These are phyloP conservation scores for Periophthalmus magnuspinnatus DNA, from an alignment of 2,797 vertebrate genomes.

Conservation along the genomic window DNA sequence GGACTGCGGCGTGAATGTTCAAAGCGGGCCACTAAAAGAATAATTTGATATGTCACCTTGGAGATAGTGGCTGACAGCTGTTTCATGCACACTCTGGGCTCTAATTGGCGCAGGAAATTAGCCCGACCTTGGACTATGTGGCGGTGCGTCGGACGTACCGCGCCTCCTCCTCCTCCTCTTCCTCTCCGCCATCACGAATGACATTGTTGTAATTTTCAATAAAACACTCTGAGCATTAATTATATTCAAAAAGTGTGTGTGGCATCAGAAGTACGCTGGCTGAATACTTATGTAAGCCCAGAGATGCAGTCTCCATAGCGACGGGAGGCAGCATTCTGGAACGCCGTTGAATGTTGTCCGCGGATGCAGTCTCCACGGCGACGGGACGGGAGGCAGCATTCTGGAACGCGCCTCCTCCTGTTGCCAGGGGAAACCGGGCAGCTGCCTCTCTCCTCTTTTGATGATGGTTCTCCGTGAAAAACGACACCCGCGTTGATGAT, in stretches of 20 bases:
- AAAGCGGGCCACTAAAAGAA: slow-evolving; percentile 40
- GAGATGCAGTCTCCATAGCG: slow-evolving; percentile 76
- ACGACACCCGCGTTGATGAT: slow-evolving; percentile 64
- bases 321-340: slow-evolving; percentile 70
- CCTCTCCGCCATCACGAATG: slow-evolving; percentile 57
- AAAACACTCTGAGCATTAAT: slow-evolving; percentile 75
- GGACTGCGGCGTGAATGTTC: slow-evolving; percentile 31
- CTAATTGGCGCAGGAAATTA: slow-evolving; percentile 76
- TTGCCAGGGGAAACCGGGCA: slow-evolving; percentile 80
- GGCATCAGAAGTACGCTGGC: slow-evolving; percentile 61
- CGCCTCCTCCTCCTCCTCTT: slow-evolving; percentile 30
- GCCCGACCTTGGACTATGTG: slow-evolving; percentile 74
- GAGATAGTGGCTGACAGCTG: slow-evolving; percentile 75
- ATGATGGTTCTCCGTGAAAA: slow-evolving; percentile 71
- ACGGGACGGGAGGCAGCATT: slow-evolving; percentile 69
- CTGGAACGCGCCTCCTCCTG: slow-evolving; percentile 67
- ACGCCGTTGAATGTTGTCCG: slow-evolving; percentile 23
- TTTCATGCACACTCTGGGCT: slow-evolving; percentile 62
- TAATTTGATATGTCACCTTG: slow-evolving; percentile 77
- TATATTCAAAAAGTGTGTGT: slow-evolving; percentile 69
- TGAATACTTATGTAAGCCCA: slow-evolving; percentile 82
- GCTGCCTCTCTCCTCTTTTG: slow-evolving; percentile 61
- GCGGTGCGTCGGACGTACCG: slow-evolving; percentile 46
- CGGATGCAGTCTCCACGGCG: slow-evolving; percentile 75
- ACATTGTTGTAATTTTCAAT: slow-evolving; percentile 75